Evolutionary conservation across 2,888 invertebrate genomes (phyloP).

Genomic region (Pseudococcus longispinus): DNA sequence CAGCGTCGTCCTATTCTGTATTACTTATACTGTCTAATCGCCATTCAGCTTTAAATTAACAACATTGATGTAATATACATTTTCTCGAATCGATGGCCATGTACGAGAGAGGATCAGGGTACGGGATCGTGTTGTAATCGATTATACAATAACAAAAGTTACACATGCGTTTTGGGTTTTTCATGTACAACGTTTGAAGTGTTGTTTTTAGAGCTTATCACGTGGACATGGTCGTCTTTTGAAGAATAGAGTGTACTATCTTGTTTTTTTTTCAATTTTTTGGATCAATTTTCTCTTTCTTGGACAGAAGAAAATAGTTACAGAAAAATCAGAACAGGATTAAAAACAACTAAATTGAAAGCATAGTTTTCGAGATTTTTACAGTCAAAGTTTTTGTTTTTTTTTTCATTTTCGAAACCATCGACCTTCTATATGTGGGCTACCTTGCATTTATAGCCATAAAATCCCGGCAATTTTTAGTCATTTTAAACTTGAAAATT

Average conservation of each 20-base stretch:
- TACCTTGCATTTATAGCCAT: no score
- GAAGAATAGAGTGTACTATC: not conserved
- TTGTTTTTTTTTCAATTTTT: not conserved
- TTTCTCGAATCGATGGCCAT: not conserved
- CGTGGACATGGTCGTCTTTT: not conserved
- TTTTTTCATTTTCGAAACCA: no score
- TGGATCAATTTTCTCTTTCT: not conserved
- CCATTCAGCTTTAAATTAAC: constrained; percentile 55
- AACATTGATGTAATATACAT: constrained; percentile 36
- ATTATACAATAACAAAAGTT: constrained; percentile 1
- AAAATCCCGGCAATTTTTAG: no score
- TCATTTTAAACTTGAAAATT: no score
- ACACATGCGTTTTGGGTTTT: not conserved
- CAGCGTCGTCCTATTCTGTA: constrained; percentile 50
- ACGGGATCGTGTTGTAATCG: not conserved
- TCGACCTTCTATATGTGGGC: no score
- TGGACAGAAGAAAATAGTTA: no score
- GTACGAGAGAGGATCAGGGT: not conserved
- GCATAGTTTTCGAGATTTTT: no score
- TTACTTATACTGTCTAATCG: constrained; percentile 52
- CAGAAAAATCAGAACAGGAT: no score
- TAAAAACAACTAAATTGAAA: no score
- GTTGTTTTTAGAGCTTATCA: not conserved
- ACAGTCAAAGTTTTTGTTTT: no score
- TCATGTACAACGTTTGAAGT: not conserved